Evolutionary conservation across 2,797 vertebrate species (phyloP).

Genomic region (Muscicapa comitata): DNA sequence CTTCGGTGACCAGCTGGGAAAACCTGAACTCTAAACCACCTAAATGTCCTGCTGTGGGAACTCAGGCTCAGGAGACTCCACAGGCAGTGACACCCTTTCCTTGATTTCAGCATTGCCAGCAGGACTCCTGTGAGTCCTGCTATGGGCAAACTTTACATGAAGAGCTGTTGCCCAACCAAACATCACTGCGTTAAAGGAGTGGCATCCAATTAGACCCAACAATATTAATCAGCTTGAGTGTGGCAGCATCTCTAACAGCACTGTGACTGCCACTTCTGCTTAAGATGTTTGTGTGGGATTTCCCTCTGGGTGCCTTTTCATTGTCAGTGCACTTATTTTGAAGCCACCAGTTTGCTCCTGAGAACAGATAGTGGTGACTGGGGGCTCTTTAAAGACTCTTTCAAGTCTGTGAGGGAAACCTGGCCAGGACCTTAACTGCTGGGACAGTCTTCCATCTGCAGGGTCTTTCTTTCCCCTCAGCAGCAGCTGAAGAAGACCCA

Average conservation of each 20-base stretch:
- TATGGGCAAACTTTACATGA: background rate
- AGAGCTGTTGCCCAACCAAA: background rate
- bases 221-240: background rate
- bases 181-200: background rate
- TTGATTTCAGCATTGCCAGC: background rate
- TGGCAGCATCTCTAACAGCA: background rate
- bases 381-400: background rate
- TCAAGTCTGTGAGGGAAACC: background rate
- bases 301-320: background rate
- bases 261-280: background rate
- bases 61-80: too few species aligned
- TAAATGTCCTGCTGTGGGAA: too few species aligned
- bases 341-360: conserved; percentile 32
- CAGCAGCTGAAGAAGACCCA: background rate
- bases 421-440: background rate
- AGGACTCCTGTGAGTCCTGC: background rate
- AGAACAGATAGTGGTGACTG: conserved; percentile 10
- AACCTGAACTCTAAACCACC: too few species aligned
- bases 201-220: background rate
- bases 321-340: background rate
- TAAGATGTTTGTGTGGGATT: background rate
- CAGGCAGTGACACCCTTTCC: too few species aligned
- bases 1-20: too few species aligned
- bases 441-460: background rate
- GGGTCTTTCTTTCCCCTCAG: background rate